Evolutionary conservation across 2,113 vertebrate genomes (phyloP).

Genomic region (Brachyistius frenatus): DNA sequence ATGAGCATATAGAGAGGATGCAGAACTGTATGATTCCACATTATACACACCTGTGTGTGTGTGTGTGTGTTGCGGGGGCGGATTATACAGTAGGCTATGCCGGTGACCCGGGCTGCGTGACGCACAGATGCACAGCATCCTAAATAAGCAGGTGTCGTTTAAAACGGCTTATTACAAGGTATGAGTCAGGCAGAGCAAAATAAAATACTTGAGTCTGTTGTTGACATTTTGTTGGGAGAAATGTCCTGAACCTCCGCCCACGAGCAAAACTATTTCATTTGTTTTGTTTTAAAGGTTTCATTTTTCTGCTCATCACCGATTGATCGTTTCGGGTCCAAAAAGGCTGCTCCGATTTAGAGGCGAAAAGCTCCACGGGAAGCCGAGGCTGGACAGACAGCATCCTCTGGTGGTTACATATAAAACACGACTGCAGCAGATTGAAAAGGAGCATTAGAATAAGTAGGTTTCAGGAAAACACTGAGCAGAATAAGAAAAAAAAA

Average conservation of each 20-base stretch:
- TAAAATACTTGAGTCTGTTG: constrained; percentile 20
- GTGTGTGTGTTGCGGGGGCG: neutral
- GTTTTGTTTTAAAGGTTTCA: constrained; percentile 7
- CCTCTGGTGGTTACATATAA: constrained; percentile 44
- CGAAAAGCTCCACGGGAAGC: neutral
- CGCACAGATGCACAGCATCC: constrained; percentile 20
- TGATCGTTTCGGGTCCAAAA: neutral
- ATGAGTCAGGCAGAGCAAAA: constrained; percentile 19
- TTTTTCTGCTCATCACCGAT: constrained; percentile 7
- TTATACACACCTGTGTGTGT: neutral
- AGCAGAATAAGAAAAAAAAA: neutral
- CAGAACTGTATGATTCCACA: neutral
- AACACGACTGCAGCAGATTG: neutral
- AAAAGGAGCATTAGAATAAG: neutral
- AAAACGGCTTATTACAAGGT: constrained; percentile 22
- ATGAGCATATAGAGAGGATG: neutral
- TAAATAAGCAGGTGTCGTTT: constrained; percentile 28
- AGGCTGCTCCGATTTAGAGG: neutral
- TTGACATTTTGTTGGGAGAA: neutral
- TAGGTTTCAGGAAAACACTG: too few species aligned
- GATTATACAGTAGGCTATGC: neutral
- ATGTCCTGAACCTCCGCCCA: neutral
- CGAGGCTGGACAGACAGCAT: constrained; percentile 9
- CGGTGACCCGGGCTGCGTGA: constrained; percentile 24
- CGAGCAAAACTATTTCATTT: neutral